Base-by-base conservation (phyloP, 1,140 invertebrate genomes). In the Sitodiplosis mosellana region DNA sequence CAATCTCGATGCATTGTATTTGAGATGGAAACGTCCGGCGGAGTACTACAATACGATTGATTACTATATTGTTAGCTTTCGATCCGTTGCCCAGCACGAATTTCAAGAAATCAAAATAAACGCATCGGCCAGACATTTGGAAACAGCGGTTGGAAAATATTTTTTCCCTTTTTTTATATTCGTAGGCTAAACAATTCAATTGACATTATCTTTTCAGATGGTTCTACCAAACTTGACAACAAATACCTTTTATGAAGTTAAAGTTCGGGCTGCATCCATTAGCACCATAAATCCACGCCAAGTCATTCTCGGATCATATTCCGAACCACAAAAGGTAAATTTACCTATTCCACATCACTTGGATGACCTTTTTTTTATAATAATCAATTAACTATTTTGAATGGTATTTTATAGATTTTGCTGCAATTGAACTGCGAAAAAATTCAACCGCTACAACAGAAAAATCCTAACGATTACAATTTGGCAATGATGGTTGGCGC, bases 11-110 rank as follows among this genome's bases (percentile, higher is more conserved):
- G 76, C 81, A 14, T 71, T 90, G 11, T 83, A 75, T 58, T 65
- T 91, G 19, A 79, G 86, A 53, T 91, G 87, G 87, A 73, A 78
- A 45, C 71, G 81, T 53, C 86, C 86, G 1, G 64, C 71, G 21
- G 70, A 72, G 50, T 84, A 76, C 59, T 80, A 78, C 63, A 79
- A 81, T 56, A 74, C 77, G 5, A 74, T 89, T 49, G 83, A 89
- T 65, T 78, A 75, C 55, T 90, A 87, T 63, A 80, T 81, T 56
- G 75, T 90, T 51, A 79, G 76, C 48, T 80, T 80, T 49, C 64
- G 70, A n/a, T 66, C 68, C 51, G 72, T 76, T 54, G 72, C 71
- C 48, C 64, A 67, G 33, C 64, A 65, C 47, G 67, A 75, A 48
- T 74, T 73, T 56, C 71, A 78, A 45, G 75, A 81, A 58, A 74